These are phyloP conservation scores for Anguilla marmorata DNA, from an alignment of 2,797 vertebrate species.

Conservation along the genomic window DNA sequence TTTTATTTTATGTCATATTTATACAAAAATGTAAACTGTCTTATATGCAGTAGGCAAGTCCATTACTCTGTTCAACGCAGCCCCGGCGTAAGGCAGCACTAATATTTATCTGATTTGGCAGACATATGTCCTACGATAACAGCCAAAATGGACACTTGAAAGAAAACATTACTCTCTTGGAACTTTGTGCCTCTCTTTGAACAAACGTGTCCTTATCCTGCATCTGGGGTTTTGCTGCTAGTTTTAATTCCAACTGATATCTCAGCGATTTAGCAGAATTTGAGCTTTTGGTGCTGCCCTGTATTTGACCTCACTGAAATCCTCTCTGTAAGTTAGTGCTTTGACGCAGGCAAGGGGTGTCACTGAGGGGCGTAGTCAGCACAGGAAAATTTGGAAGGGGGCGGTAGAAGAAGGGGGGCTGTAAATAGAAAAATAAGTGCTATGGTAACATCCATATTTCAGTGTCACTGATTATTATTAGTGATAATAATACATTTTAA, in stretches of 20 bases:
- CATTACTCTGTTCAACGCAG: not conserved
- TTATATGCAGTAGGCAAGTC: not conserved
- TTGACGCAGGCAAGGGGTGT: not conserved
- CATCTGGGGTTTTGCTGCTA: not conserved
- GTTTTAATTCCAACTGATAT: not conserved
- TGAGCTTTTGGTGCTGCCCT: not conserved
- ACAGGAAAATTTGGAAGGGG: not conserved
- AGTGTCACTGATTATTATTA: not conserved
- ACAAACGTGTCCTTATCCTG: not conserved
- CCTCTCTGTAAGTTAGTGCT: not conserved
- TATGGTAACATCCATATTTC: not conserved
- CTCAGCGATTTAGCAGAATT: not conserved
- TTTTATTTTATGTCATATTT: not conserved
- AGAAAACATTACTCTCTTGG: not conserved
- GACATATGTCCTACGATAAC: not conserved
- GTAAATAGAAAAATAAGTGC: not conserved
- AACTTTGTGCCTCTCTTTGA: not conserved
- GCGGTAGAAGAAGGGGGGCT: not conserved
- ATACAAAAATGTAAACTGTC: not conserved
- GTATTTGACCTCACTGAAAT: not conserved
- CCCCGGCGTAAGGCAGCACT: not conserved
- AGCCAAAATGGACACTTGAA: not conserved
- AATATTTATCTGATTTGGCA: constrained; percentile 8
- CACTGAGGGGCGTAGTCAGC: too few species aligned
- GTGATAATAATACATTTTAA: not conserved